Base-by-base conservation (phyloP, 2,797 vertebrate genomes). In the Rhabdomys pumilio region DNA sequence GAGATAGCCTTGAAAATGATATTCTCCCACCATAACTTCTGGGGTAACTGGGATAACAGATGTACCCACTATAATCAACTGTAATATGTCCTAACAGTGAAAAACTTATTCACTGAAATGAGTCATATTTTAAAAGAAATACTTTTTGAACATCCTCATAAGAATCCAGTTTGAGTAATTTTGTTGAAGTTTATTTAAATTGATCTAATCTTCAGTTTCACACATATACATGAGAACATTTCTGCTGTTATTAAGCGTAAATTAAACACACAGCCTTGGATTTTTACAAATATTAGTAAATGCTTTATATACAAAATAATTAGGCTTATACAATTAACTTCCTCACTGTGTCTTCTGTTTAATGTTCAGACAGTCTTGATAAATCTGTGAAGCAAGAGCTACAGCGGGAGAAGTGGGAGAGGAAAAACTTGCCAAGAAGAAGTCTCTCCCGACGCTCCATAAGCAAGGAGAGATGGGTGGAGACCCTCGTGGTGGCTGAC, bases 381-480 rank as follows among this genome's bases (percentile, higher is more conserved):
- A 98, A 98, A 97, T 98, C 98, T 44, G 96, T 98, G 88, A 98
- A 98, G 95, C 98, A 98, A 97, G 99, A 99, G 94, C 97, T 92
- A n/a, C 98, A 97, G 82, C 98, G 99, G 84, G 99, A 99, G 97
- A 98, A 96, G 55, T 99, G 99, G 99, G 99, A 99, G 95, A 97
- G 96, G 93, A 98, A 61, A 4, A 97, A 91, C 2, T 0, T 4
- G 38, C 90, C 59, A 86, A 90, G 38, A 98, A 98, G 99, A 63
- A 98, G 95, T 26, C 96, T 98, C 89, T 98, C 98, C 6, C 99
- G 98, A 38, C 99, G 99, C 61, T 99, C 99, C 1, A 98, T 99
- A 98, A 99, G 99, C 98, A 99, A 98, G 93, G 99, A 99, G 96
- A 98, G 99, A 22, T 99, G 99, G 99, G 99, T 99, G 98, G 99